Evolutionary conservation across 2,113 vertebrate species (phyloP), one percentile per base, ranked within the genome.

Genomic region (Salminus brasiliensis): DNA sequence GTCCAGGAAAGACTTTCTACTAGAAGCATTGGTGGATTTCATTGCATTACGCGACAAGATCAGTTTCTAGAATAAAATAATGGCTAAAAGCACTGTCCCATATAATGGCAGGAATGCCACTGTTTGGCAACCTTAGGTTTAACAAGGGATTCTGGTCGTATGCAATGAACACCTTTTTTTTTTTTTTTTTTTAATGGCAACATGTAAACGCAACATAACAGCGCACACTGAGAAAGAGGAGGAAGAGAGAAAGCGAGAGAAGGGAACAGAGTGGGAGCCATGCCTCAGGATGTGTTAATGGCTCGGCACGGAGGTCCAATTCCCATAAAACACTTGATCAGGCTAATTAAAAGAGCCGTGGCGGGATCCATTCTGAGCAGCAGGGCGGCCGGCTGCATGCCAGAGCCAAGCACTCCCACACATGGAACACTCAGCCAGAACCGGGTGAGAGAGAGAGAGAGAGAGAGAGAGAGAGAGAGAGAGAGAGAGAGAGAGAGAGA

Each of bases 281-380:
- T 43, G 66, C 66, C 66, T 68, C 39, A 6, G 80, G 87, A 90
- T 81, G 89, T 89, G 89, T 89, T 90, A 88, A 86, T 85, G 84
- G 83, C 76, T 66, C 79, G 80, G 85, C 84, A 85, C 57, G 77
- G 70, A 83, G 87, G 88, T 89, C 89, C 87, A 71, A 86, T 90
- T 89, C 89, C 88, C 91, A 90, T 89, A 79, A 90, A 92, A 88
- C 89, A 88, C 88, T 91, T 88, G 88, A 90, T 91, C 88, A 87
- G 90, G 83, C 87, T 88, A 91, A 91, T 92, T 92, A 92, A 91
- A 90, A 88, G 88, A 87, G 83, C 85, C 81, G 88, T 90, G 91
- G 90, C 86, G 76, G 82, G 89, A 88, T 87, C 30, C 84, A 32
- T 83, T 84, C 34, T 65, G 81, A 88, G 81, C 88, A 80, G 85